A percentile compares a stretch with the other conserved stretches of the same genome.
Evolutionary conservation across 2,888 invertebrate species (phyloP).

Genomic region (Nemoura dubitans): DNA sequence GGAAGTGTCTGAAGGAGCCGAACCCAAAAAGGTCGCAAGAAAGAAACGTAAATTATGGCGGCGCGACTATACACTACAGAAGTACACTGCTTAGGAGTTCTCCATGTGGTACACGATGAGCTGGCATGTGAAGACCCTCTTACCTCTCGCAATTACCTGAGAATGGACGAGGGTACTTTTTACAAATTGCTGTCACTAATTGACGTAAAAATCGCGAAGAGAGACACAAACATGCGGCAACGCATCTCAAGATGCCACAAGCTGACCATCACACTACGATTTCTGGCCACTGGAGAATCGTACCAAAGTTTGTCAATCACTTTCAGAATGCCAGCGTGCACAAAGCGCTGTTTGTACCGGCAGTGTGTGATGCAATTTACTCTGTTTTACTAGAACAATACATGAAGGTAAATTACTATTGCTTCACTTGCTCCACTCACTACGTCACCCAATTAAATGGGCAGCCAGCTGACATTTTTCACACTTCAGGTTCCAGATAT

Average conservation of each 20-base stretch:
- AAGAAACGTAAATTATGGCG: no score
- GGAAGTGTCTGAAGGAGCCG: neutral
- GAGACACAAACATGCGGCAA: no score
- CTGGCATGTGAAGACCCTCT: no score
- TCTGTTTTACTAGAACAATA: neutral
- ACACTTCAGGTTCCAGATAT: neutral
- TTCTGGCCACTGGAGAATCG: constrained; percentile 33
- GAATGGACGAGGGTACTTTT: no score
- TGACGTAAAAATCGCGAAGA: no score
- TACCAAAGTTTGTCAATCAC: constrained; percentile 19
- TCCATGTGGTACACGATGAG: no score
- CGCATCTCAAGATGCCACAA: neutral
- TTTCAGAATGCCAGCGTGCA: constrained; percentile 9
- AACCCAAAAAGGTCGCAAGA: no score
- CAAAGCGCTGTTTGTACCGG: constrained; percentile 26
- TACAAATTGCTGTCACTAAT: no score
- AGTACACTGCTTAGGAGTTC: no score
- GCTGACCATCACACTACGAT: constrained; percentile 26
- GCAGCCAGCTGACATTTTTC: neutral
- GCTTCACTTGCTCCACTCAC: no score
- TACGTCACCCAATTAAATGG: neutral
- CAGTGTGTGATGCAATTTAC: constrained; percentile 24
- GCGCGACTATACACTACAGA: no score
- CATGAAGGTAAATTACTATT: constrained; percentile 14
- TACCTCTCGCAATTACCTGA: no score